phyloP scores from a whole-genome alignment of 2,888 invertebrate species.

The Arrhopalites spinosus region DNA sequence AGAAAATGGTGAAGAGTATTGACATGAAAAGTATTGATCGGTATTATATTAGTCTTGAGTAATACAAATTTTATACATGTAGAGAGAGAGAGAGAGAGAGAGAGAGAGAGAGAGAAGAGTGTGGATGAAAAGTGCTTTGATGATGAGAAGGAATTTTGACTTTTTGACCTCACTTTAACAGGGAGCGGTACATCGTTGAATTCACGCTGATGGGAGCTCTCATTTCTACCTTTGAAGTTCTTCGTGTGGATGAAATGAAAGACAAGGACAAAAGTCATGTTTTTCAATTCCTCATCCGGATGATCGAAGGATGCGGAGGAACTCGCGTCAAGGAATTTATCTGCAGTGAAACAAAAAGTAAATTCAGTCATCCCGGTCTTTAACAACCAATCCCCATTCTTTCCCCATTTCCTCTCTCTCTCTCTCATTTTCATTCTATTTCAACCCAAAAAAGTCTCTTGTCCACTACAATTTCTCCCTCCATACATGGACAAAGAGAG shows the following conservation, averaged over 20 bases:
- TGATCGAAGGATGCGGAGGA: conserved; percentile 50
- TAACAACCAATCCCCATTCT: conserved; percentile 1
- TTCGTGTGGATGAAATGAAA: conserved; percentile 47
- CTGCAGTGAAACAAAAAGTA: conserved; percentile 49
- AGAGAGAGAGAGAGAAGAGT: not conserved
- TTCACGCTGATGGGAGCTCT: conserved; percentile 49
- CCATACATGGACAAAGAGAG: too few species aligned
- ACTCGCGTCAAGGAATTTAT: conserved; percentile 49
- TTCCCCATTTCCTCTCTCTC: not conserved
- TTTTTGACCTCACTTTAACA: conserved; percentile 6
- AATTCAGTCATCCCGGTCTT: too few species aligned
- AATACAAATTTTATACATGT: too few species aligned
- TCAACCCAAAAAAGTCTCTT: not conserved
- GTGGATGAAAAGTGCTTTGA: not conserved
- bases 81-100: too few species aligned
- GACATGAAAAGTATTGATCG: too few species aligned
- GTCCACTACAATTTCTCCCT: not conserved
- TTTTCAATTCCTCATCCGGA: conserved; percentile 48
- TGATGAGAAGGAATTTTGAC: too few species aligned
- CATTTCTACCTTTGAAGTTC: conserved; percentile 45
- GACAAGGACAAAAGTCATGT: conserved; percentile 49
- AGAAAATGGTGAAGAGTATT: too few species aligned
- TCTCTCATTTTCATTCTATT: too few species aligned
- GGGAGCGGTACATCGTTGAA: conserved; percentile 49
- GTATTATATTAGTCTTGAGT: too few species aligned